Percentiles rank a stretch among this genome's conserved stretches.
Evolutionary conservation across 2,888 invertebrate genomes (phyloP).

Genomic region (Acronicta aceris): DNA sequence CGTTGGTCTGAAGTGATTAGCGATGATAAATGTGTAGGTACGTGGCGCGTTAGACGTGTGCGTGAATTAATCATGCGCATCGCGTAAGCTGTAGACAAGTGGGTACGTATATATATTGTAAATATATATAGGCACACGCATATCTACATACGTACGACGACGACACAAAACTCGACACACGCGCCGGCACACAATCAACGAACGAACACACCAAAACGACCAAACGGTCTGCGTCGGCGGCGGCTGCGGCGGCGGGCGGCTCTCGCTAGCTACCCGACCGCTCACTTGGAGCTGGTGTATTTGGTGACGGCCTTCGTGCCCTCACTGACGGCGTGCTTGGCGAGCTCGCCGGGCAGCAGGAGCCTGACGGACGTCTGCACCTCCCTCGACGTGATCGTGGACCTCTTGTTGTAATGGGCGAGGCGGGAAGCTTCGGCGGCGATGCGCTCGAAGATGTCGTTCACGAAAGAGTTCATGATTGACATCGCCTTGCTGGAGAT

Average conservation of each 20-base stretch:
- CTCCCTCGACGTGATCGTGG: constrained; percentile 91
- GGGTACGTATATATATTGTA: no score
- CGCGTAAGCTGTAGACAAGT: no score
- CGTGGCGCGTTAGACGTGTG: no score
- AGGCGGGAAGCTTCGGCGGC: constrained; percentile 90
- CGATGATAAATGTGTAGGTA: no score
- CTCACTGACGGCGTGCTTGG: constrained; percentile 92
- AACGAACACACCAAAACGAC: constrained; percentile 2
- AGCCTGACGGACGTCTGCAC: constrained; percentile 92
- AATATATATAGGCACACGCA: no score
- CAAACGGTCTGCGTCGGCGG: no score
- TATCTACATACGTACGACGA: no score
- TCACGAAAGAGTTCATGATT: constrained; percentile 92
- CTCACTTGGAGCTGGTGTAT: constrained; percentile 83
- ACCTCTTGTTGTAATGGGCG: constrained; percentile 91
- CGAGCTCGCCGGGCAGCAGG: constrained; percentile 91
- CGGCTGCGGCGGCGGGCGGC: constrained; percentile 1
- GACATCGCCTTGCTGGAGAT: constrained; percentile 90
- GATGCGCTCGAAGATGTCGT: constrained; percentile 92
- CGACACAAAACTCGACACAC: neutral
- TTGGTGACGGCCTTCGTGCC: constrained; percentile 91
- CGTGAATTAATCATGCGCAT: no score
- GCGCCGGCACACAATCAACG: neutral
- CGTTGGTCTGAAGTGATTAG: no score
- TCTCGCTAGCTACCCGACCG: neutral